Conservation (phyloP, 2,888 invertebrate genomes). For the Rhodophaea formosa region DNA sequence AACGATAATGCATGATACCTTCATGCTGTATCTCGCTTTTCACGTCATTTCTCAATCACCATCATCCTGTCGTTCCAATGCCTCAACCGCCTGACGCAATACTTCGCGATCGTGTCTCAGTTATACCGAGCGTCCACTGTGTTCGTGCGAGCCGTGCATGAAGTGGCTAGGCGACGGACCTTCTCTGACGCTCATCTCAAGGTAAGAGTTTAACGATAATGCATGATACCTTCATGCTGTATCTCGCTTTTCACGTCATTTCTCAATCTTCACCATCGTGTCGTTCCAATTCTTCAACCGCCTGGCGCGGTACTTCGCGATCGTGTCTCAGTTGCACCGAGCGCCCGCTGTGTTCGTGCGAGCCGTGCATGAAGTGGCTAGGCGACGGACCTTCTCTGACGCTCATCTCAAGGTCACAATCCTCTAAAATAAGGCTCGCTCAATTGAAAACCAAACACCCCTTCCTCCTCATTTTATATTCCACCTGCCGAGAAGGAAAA, state of each 20-base stretch:
- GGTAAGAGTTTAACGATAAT: too few species aligned
- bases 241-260: too few species aligned
- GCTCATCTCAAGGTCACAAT: slow-evolving; percentile 62
- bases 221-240: too few species aligned
- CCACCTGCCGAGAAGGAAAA: too few species aligned
- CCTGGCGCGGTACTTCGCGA: slow-evolving; percentile 89
- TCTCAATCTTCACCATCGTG: too few species aligned
- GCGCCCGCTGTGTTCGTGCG: slow-evolving; percentile 92
- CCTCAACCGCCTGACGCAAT: slow-evolving; percentile 88
- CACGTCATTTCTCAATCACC: too few species aligned
- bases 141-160: slow-evolving; percentile 92
- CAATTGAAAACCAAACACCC: too few species aligned
- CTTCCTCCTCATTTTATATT: too few species aligned
- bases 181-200: slow-evolving; percentile 61
- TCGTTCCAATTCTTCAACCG: slow-evolving; percentile 91
- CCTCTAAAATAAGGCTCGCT: too few species aligned
- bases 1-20: too few species aligned
- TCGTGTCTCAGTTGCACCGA: slow-evolving; percentile 92
- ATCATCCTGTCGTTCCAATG: slow-evolving; percentile 91
- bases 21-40: too few species aligned
- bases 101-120: slow-evolving; percentile 92
- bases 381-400: slow-evolving; percentile 83
- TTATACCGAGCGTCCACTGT: slow-evolving; percentile 91
- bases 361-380: slow-evolving; percentile 92
- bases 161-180: slow-evolving; percentile 89